Conservation (phyloP, 2,888 invertebrate species). For the Lycocerus yunnanus region DNA sequence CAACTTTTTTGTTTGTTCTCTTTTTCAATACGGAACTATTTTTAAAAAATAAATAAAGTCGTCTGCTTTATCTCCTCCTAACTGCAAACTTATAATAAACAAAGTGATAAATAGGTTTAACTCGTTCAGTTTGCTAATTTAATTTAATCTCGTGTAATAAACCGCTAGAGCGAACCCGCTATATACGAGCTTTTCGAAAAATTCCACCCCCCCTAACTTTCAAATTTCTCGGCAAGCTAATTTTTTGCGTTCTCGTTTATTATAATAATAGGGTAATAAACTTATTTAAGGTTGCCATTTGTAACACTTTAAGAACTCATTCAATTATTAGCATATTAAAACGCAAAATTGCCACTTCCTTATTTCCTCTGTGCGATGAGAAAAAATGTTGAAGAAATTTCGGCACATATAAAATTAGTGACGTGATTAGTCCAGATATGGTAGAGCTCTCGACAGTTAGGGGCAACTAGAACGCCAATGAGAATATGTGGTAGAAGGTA, state of each 20-base stretch:
- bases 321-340: conserved; percentile 1
- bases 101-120: not conserved
- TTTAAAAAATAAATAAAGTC: not conserved
- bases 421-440: too few relatives aligned
- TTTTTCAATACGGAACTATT: not conserved
- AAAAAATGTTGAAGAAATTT: not conserved
- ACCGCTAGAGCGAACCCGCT: not conserved
- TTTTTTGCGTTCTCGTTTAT: not conserved
- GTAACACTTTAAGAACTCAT: not conserved
- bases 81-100: not conserved
- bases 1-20: not conserved
- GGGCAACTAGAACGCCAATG: too few relatives aligned
- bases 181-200: not conserved
- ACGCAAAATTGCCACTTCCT: not conserved
- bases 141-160: not conserved
- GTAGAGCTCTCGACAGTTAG: too few relatives aligned
- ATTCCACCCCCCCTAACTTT: not conserved
- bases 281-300: not conserved
- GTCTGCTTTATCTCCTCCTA: not conserved
- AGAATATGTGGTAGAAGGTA: too few relatives aligned
- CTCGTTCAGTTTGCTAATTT: not conserved
- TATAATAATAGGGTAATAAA: conserved; percentile 4
- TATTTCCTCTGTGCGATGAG: not conserved
- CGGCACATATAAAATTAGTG: not conserved
- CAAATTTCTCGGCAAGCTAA: too few relatives aligned